Conservation (phyloP, 2,888 invertebrate genomes). For the Pseudoips prasinana region DNA sequence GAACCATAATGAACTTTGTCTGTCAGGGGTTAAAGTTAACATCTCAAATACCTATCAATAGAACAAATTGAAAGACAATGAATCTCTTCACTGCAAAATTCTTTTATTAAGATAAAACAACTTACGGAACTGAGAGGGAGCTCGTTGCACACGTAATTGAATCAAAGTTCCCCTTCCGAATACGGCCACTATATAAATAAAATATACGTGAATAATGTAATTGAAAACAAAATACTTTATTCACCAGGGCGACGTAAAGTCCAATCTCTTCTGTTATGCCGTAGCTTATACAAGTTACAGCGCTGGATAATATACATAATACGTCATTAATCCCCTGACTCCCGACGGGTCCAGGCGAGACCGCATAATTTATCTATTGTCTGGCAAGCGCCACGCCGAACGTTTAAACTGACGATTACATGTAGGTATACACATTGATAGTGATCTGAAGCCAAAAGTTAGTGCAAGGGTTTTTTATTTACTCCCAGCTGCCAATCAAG, state of each 20-base stretch:
- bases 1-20: no score
- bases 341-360: constrained; percentile 25
- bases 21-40: no score
- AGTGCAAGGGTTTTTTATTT: no score
- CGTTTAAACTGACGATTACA: constrained; percentile 29
- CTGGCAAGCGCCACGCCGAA: constrained; percentile 19
- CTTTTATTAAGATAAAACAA: constrained; percentile 26
- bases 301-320: constrained; percentile 30
- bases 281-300: constrained; percentile 22
- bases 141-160: constrained; percentile 24
- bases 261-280: constrained; percentile 15
- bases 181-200: constrained; percentile 24
- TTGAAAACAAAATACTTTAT: no score
- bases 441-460: background rate
- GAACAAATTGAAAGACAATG: no score
- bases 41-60: no score
- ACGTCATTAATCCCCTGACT: constrained; percentile 35
- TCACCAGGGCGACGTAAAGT: constrained; percentile 1
- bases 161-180: constrained; percentile 23
- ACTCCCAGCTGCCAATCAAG: no score
- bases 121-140: constrained; percentile 17
- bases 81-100: constrained; percentile 31
- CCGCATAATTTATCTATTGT: constrained; percentile 39
- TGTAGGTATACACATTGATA: constrained; percentile 25
- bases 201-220: constrained; percentile 5